A percentile compares a stretch with the other conserved stretches of the same genome.
Conservation (phyloP, 2,113 vertebrate species). For the Poeciliopsis occidentalis region DNA sequence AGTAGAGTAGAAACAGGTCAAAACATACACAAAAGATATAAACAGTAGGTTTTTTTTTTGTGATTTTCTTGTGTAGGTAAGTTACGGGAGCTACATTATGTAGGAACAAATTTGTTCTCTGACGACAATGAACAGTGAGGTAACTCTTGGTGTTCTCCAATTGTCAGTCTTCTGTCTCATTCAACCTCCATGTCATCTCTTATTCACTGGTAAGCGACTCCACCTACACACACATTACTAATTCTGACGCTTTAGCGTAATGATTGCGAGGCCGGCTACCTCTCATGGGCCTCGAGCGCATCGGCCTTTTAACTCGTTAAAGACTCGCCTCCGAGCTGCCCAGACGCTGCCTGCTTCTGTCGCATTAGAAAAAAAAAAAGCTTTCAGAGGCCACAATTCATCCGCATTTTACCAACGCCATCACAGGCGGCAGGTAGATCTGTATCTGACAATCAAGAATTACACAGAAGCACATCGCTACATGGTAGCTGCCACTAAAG, state of each 20-base stretch:
- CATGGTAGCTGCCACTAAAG: slow-evolving; percentile 55
- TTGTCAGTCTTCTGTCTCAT: slow-evolving; percentile 34
- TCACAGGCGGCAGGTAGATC: slow-evolving; percentile 32
- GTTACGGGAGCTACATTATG: slow-evolving; percentile 35
- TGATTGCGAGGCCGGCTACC: slow-evolving; percentile 60
- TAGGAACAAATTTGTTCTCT: slow-evolving; percentile 29
- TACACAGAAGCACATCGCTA: slow-evolving; percentile 71
- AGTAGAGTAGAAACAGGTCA: slow-evolving; percentile 21
- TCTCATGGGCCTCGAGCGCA: slow-evolving; percentile 58
- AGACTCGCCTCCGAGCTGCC: slow-evolving; percentile 26
- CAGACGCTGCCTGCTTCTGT: slow-evolving; percentile 39
- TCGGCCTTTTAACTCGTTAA: slow-evolving; percentile 54
- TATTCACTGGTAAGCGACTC: slow-evolving; percentile 44
- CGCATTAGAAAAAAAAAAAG: slow-evolving; percentile 6
- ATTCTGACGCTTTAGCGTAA: slow-evolving; percentile 51
- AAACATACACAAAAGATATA: slow-evolving; percentile 10
- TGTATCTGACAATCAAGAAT: slow-evolving; percentile 77
- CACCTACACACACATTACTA: slow-evolving; percentile 55
- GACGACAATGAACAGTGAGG: slow-evolving; percentile 45
- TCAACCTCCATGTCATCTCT: slow-evolving; percentile 34
- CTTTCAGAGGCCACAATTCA: slow-evolving; percentile 31
- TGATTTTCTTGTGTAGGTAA: slow-evolving; percentile 5
- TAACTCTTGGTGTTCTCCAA: slow-evolving; percentile 36
- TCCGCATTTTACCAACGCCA: slow-evolving; percentile 61
- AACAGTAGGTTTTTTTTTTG: slow-evolving; percentile 1